Conservation (phyloP, 1,140 invertebrate species). For the Monomorium pharaonis region DNA sequence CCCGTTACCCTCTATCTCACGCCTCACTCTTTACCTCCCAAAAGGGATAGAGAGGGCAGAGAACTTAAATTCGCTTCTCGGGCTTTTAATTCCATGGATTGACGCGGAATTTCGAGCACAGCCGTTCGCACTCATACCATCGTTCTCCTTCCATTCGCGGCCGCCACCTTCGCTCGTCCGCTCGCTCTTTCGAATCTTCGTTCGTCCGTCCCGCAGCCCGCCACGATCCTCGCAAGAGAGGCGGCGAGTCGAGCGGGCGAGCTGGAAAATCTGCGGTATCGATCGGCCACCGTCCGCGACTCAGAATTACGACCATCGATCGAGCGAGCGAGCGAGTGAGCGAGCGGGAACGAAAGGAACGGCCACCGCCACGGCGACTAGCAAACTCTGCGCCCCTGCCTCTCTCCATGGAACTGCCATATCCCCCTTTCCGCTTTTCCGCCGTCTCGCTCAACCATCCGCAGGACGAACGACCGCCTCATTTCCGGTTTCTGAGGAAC, state of each 20-base stretch:
- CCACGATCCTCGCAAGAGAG: slow-evolving; percentile 5
- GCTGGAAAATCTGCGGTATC: slow-evolving; percentile 68
- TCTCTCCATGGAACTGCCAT: not conserved
- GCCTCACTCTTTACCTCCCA: slow-evolving; percentile 26
- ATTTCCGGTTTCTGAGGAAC: slow-evolving; percentile 69
- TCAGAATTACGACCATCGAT: slow-evolving; percentile 69
- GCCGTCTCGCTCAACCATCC: slow-evolving; percentile 45
- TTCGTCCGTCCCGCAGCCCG: not conserved
- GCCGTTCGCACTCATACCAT: slow-evolving; percentile 25
- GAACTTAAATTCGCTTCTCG: slow-evolving; percentile 77
- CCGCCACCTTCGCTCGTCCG: not conserved
- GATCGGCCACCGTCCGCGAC: slow-evolving; percentile 63
- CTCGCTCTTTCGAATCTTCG: slow-evolving; percentile 8
- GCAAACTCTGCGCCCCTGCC: slow-evolving; percentile 51
- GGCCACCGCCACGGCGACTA: slow-evolving; percentile 57
- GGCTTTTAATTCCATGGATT: slow-evolving; percentile 80
- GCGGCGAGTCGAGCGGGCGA: slow-evolving; percentile 18
- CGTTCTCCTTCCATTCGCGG: not conserved
- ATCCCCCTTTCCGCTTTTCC: slow-evolving; percentile 25
- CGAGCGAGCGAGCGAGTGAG: slow-evolving; percentile 34
- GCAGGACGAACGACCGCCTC: slow-evolving; percentile 62
- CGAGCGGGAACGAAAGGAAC: slow-evolving; percentile 36
- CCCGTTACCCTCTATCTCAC: not conserved
- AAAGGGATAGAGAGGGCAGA: slow-evolving; percentile 1
- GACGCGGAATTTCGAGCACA: slow-evolving; percentile 67